Evolutionary conservation across 2,113 vertebrate species (phyloP), one percentile per base, ranked within the genome.

Genomic region (Ranitomeya imitator): DNA sequence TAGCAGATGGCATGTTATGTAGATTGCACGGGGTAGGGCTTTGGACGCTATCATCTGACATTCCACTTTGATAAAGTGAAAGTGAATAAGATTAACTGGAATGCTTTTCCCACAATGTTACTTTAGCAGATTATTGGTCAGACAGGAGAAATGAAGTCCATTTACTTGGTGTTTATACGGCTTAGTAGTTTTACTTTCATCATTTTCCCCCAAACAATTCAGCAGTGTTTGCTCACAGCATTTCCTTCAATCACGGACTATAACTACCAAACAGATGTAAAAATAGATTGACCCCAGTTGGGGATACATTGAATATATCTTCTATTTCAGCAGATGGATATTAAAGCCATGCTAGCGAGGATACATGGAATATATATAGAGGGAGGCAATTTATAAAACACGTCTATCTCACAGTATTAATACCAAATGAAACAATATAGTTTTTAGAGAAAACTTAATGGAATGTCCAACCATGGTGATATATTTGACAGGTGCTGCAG

Each of bases 1-100:
- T 19, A 74, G 12, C 31, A 73, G 14, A 45, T 73, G 26, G 21
- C 12, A 37, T 45, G 14, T 15, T 45, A 18, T 23, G 19, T 76
- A 19, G 19, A 76, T 52, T 51, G 73, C 73, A 51, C 13, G 4
- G 71, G 37, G 23, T 55, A 79, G 55, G 52, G 55, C 77, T 79
- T 54, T 79, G 10, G 1, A 79, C n/a, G 76, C 8, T 55, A 55
- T 79, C 77, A 79, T 79, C 77, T 79, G 77, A 51, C 57, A 79
- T 26, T 7, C 21, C 77, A 57, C 52, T 79, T 79, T 55, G 11
- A 23, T 79, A 57, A 79, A 79, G 77, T 26, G 77, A 26, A 52
- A 79, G 51, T 79, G n/a, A 79, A 79, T 79, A 57, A 79, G 77
- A 57, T 79, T 79, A 79, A 79, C 77, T 23, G 19, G 52, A 23